Conservation (phyloP, 2,797 vertebrate genomes). For the Valencia hispanica region DNA sequence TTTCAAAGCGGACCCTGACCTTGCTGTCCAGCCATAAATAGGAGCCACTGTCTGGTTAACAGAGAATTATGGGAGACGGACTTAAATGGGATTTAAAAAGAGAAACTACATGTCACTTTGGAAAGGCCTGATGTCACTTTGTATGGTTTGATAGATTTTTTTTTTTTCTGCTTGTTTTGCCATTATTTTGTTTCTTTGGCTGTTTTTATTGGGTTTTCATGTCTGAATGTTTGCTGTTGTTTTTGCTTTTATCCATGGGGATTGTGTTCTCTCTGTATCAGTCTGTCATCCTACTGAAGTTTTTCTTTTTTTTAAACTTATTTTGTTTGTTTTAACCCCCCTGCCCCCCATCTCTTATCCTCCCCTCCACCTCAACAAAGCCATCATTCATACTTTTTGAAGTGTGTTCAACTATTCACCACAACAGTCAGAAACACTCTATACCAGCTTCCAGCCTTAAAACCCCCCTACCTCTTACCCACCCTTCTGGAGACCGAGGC, state of each 20-base stretch:
- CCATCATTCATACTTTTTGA: slow-evolving; percentile 68
- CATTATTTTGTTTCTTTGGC: slow-evolving; percentile 49
- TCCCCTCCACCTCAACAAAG: slow-evolving; percentile 57
- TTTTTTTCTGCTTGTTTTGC: slow-evolving; percentile 57
- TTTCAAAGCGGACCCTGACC: slow-evolving; percentile 74
- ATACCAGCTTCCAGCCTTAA: slow-evolving; percentile 87
- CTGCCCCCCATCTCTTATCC: slow-evolving; percentile 8
- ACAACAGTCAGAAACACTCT: slow-evolving; percentile 63
- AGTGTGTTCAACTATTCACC: slow-evolving; percentile 61
- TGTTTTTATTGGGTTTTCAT: slow-evolving; percentile 67
- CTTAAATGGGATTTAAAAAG: slow-evolving; percentile 66
- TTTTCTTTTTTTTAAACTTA: slow-evolving; percentile 51
- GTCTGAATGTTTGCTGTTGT: slow-evolving; percentile 72
- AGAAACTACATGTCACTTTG: slow-evolving; percentile 85
- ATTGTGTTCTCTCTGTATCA: slow-evolving; percentile 66
- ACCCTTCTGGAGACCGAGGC: slow-evolving; percentile 61
- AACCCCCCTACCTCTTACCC: slow-evolving; percentile 73
- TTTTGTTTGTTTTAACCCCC: slow-evolving; percentile 60
- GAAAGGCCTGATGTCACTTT: slow-evolving; percentile 85
- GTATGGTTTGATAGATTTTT: slow-evolving; percentile 78
- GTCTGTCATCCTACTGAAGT: slow-evolving; percentile 59
- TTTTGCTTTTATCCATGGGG: slow-evolving; percentile 71
- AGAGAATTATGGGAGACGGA: slow-evolving; percentile 65
- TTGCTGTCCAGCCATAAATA: slow-evolving; percentile 70
- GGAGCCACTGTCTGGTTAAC: slow-evolving; percentile 68